phyloP scores from a whole-genome alignment of 2,888 invertebrate genomes.

The Chelonus formosanus region DNA sequence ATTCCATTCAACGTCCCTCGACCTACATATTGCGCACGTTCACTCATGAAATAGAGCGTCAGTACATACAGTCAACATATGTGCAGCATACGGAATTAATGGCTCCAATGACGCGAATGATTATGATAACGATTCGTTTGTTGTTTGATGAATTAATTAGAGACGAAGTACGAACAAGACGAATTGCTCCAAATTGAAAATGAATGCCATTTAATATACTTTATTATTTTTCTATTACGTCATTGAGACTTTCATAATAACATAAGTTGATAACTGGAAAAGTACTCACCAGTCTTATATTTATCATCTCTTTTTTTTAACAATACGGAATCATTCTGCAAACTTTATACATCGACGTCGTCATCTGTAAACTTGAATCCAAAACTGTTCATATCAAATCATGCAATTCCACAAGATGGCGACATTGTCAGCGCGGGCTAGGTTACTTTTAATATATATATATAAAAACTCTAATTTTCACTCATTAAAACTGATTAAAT shows the following conservation, averaged over 20 bases:
- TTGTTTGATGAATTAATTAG: slow-evolving; percentile 23
- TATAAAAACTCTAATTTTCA: too few species aligned
- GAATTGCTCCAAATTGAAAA: slow-evolving; percentile 10
- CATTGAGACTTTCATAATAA: too few species aligned
- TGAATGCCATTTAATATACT: not conserved
- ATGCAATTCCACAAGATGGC: not conserved
- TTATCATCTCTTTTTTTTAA: too few species aligned
- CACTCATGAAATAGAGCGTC: slow-evolving; percentile 8
- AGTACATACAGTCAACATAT: slow-evolving; percentile 18
- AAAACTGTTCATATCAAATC: not conserved
- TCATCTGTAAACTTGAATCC: too few species aligned
- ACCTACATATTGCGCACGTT: slow-evolving; percentile 29
- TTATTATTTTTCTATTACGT: too few species aligned
- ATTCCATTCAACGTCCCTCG: slow-evolving; percentile 22
- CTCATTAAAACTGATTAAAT: too few species aligned
- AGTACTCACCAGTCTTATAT: too few species aligned
- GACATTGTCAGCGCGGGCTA: too few species aligned
- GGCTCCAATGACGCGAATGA: slow-evolving; percentile 16
- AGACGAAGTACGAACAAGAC: slow-evolving; percentile 5
- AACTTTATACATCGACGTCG: too few species aligned
- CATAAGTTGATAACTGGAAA: too few species aligned
- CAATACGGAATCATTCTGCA: too few species aligned
- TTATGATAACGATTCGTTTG: slow-evolving; percentile 28
- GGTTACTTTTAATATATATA: not conserved
- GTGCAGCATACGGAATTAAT: slow-evolving; percentile 14